Conservation (phyloP, 2,797 vertebrate genomes). For the Propithecus deckenii region DNA sequence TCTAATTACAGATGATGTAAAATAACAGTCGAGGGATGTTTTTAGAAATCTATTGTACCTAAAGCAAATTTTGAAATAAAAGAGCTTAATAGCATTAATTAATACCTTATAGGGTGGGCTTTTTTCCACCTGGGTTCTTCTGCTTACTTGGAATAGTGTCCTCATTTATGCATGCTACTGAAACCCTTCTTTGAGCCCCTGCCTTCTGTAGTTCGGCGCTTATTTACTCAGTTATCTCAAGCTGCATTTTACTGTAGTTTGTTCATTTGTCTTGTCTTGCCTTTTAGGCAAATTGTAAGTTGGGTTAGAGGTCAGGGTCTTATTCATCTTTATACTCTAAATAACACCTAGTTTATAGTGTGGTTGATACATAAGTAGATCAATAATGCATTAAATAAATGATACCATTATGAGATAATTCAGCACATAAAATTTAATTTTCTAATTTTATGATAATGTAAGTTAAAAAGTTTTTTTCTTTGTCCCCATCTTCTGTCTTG, state of each 20-base stretch:
- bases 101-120: background rate
- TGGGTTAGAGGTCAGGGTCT: background rate
- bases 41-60: constrained; percentile 18
- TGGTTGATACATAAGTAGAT: background rate
- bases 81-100: constrained; percentile 37
- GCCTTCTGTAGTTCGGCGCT: background rate
- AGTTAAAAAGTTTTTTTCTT: background rate
- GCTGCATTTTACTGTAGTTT: background rate
- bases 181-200: background rate
- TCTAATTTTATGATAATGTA: background rate
- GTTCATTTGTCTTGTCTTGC: constrained; percentile 10
- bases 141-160: background rate
- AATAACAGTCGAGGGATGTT: background rate
- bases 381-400: background rate
- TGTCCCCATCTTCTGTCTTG: background rate
- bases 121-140: background rate
- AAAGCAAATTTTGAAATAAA: constrained; percentile 4
- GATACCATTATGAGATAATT: background rate
- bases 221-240: background rate
- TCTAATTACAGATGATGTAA: constrained; percentile 26
- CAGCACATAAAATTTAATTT: background rate
- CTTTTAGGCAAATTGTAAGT: background rate
- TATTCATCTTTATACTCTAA: background rate
- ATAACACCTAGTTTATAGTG: background rate
- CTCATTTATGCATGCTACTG: background rate